Conservation (phyloP, 1,140 invertebrate species). For the Orchestia grillus region DNA sequence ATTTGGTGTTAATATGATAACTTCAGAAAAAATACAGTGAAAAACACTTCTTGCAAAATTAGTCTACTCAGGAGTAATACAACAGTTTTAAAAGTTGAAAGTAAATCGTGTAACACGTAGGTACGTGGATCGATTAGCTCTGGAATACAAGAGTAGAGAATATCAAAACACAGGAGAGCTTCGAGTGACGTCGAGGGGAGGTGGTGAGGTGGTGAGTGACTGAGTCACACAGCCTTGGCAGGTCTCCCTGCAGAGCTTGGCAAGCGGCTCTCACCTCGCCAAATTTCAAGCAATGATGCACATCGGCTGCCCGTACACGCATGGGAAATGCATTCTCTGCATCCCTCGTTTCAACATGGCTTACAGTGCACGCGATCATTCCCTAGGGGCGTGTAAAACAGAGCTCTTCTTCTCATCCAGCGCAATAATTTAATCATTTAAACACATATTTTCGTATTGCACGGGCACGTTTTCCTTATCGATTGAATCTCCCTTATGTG, state of each 20-base stretch:
- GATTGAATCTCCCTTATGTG: no score
- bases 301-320: not conserved
- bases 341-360: not conserved
- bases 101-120: no score
- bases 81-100: no score
- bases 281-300: conserved; percentile 1
- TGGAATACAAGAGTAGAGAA: not conserved
- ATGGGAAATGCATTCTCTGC: not conserved
- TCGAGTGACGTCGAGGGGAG: not conserved
- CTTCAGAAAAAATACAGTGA: no score
- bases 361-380: not conserved
- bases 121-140: not conserved
- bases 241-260: not conserved
- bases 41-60: no score
- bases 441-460: no score
- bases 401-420: no score
- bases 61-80: no score
- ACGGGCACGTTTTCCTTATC: no score
- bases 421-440: no score
- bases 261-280: not conserved
- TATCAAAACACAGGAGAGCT: not conserved
- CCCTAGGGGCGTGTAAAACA: no score
- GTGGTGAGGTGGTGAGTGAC: not conserved
- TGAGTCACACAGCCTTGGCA: not conserved
- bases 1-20: not conserved